A percentile compares a stretch with the other conserved stretches of the same genome.
These are phyloP conservation scores for Aleiodes leptofemur DNA, from an alignment of 2,888 invertebrate species.

Conservation along the genomic window DNA sequence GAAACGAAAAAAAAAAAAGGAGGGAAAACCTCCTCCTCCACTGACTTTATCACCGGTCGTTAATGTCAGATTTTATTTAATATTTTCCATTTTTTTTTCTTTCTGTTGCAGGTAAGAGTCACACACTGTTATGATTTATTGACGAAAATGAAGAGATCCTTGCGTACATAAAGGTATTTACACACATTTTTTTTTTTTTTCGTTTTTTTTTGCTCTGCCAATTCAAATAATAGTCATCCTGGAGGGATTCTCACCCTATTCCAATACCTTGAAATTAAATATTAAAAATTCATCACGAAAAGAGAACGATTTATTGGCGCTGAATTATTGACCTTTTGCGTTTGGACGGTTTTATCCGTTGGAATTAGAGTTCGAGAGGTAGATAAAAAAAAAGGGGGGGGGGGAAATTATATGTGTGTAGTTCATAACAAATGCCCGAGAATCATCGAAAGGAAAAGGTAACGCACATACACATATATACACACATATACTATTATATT, in stretches of 20 bases:
- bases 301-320: slow-evolving; percentile 49
- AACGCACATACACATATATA: slow-evolving; percentile 21
- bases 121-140: slow-evolving; percentile 37
- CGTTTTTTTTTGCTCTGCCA: background rate
- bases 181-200: background rate
- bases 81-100: slow-evolving; percentile 34
- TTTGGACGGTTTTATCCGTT: slow-evolving; percentile 46
- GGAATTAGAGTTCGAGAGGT: slow-evolving; percentile 29
- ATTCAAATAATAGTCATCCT: slow-evolving; percentile 24
- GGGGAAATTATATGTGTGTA: slow-evolving; percentile 4
- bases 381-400: slow-evolving; percentile 4
- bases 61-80: slow-evolving; percentile 41
- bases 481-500: slow-evolving; percentile 27
- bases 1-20: background rate
- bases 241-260: slow-evolving; percentile 59
- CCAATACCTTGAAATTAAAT: slow-evolving; percentile 18
- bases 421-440: slow-evolving; percentile 7
- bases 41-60: slow-evolving; percentile 38
- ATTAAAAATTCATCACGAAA: slow-evolving; percentile 49
- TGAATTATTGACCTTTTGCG: slow-evolving; percentile 58
- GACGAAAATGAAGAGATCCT: slow-evolving; percentile 26
- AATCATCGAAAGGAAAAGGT: slow-evolving; percentile 33
- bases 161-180: slow-evolving; percentile 29
- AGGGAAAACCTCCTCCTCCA: background rate
- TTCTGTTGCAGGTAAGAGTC: slow-evolving; percentile 46